Evolutionary conservation across 1,140 invertebrate genomes (phyloP).

Genomic region (Cecropterus lyciades): DNA sequence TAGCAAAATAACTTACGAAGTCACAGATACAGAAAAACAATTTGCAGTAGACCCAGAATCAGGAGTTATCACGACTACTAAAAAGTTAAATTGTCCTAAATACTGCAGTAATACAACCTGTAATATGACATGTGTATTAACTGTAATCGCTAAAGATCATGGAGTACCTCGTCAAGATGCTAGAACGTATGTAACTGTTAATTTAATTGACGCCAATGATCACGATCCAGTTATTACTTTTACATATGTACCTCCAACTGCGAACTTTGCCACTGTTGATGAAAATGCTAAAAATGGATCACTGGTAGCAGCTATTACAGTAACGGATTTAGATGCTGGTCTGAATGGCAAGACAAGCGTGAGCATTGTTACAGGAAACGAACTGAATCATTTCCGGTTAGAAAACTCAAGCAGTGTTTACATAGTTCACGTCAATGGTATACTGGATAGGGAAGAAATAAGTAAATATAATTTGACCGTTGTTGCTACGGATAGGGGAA

Average conservation of each 20-base stretch:
- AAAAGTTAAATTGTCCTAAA: constrained; percentile 91
- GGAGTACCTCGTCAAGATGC: constrained; percentile 95
- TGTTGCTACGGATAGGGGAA: constrained; percentile 94
- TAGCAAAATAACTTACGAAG: constrained; percentile 95
- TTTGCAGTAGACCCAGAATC: constrained; percentile 95
- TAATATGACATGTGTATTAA: constrained; percentile 96
- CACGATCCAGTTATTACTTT: constrained; percentile 97
- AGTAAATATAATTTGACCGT: constrained; percentile 96
- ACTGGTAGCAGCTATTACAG: constrained; percentile 96
- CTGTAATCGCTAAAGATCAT: constrained; percentile 96
- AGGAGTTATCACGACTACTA: constrained; percentile 92
- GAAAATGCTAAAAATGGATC: constrained; percentile 96
- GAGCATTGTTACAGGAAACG: constrained; percentile 94
- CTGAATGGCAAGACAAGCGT: constrained; percentile 94
- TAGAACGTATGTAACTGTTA: constrained; percentile 97
- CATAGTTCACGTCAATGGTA: constrained; percentile 95
- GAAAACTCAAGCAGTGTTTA: constrained; percentile 94
- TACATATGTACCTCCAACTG: constrained; percentile 93
- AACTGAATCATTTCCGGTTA: constrained; percentile 94
- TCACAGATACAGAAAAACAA: constrained; percentile 93
- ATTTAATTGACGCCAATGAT: constrained; percentile 96
- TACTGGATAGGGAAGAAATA: constrained; percentile 96
- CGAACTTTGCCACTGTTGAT: constrained; percentile 94
- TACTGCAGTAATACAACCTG: constrained; percentile 86
- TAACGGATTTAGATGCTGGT: constrained; percentile 95